These are phyloP conservation scores for Scaptomyza montana DNA, from an alignment of 1,140 invertebrate genomes.

Conservation along the genomic window DNA sequence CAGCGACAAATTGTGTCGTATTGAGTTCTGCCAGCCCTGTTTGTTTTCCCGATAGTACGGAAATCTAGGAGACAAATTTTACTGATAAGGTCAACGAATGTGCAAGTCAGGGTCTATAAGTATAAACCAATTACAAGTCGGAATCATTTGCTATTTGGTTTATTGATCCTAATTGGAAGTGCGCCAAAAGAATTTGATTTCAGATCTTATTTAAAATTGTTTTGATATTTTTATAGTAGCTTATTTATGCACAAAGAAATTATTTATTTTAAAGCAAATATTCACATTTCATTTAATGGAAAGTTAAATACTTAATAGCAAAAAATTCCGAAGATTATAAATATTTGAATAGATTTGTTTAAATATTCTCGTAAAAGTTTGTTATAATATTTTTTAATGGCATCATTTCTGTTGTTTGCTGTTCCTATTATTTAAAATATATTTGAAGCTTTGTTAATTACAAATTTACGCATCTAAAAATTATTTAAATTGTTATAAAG, in stretches of 20 bases:
- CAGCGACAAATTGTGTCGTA: slow-evolving; percentile 94
- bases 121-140: neutral
- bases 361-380: neutral
- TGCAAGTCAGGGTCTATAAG: neutral
- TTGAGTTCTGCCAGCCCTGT: slow-evolving; percentile 94
- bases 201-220: slow-evolving; percentile 23
- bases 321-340: neutral
- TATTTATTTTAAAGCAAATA: slow-evolving; percentile 23
- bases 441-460: too few species aligned
- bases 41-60: slow-evolving; percentile 90
- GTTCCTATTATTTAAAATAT: too few species aligned
- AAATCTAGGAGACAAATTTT: slow-evolving; percentile 85
- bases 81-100: neutral
- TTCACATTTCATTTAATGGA: slow-evolving; percentile 31
- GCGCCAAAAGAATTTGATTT: slow-evolving; percentile 17
- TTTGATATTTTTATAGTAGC: slow-evolving; percentile 12
- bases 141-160: slow-evolving; percentile 3
- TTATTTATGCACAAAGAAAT: slow-evolving; percentile 17
- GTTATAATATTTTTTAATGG: too few species aligned
- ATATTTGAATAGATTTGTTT: neutral
- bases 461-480: too few species aligned
- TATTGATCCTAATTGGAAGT: slow-evolving; percentile 28
- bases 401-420: too few species aligned
- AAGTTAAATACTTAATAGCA: slow-evolving; percentile 35
- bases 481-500: too few species aligned